Evolutionary conservation across 35 echinoderm and acorn worm species (phyloP), one percentile per base, ranked within the genome.

Genomic region (Patiria miniata): DNA sequence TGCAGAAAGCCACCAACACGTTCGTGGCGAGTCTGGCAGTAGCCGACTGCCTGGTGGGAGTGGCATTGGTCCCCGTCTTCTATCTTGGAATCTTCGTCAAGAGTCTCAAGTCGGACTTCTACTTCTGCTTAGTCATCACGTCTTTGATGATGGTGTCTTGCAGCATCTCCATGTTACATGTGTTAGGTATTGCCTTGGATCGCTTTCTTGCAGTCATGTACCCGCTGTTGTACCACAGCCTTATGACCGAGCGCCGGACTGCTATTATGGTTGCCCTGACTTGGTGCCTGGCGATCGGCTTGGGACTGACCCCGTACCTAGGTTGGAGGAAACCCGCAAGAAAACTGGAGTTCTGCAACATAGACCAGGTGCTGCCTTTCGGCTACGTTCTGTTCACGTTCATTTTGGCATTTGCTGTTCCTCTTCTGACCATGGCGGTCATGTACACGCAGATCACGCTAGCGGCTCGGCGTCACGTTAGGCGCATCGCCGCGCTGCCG

Each of bases 321-420:
- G 80, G 80, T 23, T 83, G 80, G 80, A 83, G 50, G 30, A 83
- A 52, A 52, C 39, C 80, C 7, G 40, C 21, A 26, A 16, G 18
- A 19, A 0, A 44, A 50, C 51, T 83, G 21, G 50, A 83, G 39
- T 83, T 52, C 80, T 83, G 80, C 26, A 52, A 83, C 80, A 52
- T 54, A 16, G 80, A 83, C 26, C 80, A 83, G 51, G 80, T 83
- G 12, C n/a, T 83, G 8, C 80, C 39, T 53, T 52, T 83, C 50
- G 28, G 39, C 51, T 83, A 83, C 47, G 4, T 52, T 18, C 22
- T 52, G 1, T 30, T 83, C 28, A 26, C 30, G 21, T 83, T 83
- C 50, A 53, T 53, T 30, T 30, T 83, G 50, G 23, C 80, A 33
- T 83, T 83, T 55, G 50, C 50, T 6, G 32, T 83, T 83, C 80